Evolutionary conservation across 2,113 vertebrate species (phyloP).

Genomic region (Oxyruncus cristatus): DNA sequence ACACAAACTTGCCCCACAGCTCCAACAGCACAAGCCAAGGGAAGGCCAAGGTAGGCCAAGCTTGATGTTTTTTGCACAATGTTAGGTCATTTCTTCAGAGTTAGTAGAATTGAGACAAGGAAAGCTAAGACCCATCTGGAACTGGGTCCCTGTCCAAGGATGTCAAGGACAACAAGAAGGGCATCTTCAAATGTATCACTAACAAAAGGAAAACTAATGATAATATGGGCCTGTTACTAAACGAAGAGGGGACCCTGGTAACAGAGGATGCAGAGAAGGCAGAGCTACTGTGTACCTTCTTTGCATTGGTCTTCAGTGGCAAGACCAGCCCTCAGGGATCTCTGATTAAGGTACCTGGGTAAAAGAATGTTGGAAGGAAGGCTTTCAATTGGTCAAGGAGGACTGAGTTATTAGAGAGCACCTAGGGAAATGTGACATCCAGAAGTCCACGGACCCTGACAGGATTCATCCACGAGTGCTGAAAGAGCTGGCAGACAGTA

Average conservation of each 20-base stretch:
- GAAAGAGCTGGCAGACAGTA: neutral
- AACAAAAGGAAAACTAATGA: neutral
- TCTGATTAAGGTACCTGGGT: neutral
- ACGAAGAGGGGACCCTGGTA: neutral
- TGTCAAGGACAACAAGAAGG: neutral
- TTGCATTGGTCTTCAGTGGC: neutral
- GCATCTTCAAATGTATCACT: neutral
- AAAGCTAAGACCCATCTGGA: neutral
- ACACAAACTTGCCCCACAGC: accelerated
- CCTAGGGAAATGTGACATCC: neutral
- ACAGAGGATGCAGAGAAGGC: neutral
- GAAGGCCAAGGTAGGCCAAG: neutral
- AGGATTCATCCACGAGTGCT: accelerated
- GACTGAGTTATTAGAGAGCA: neutral
- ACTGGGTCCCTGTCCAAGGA: neutral
- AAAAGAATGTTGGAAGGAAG: neutral
- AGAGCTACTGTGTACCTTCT: accelerated
- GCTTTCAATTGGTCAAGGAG: neutral
- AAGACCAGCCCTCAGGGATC: neutral
- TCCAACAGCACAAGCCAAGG: accelerated
- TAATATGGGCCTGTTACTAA: neutral
- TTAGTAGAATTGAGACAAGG: neutral
- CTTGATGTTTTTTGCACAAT: accelerated
- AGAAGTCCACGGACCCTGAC: no score
- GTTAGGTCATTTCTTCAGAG: neutral